Evolutionary conservation across 1,140 invertebrate genomes (phyloP), one percentile per base, ranked within the genome.

Genomic region (Helicoverpa zea): DNA sequence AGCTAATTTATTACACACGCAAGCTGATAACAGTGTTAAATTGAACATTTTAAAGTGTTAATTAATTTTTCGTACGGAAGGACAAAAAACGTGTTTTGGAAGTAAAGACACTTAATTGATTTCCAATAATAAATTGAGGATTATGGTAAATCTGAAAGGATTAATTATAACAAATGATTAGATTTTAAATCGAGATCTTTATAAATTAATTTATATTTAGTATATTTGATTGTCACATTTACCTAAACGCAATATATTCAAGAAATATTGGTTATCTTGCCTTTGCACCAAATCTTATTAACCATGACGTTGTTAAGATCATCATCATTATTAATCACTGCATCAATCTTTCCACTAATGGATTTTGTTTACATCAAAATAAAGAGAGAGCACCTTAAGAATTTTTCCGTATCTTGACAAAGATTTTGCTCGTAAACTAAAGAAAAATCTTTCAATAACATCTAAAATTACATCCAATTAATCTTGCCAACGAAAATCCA

Each of bases 1-100:
- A 12, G 66, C 18, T 70, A 29, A 70, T 70, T 70, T 70, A 70
- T 70, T 70, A 29, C 49, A 49, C 66, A 35, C n/a, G 16, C 23
- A 52, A 51, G 0, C 11, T 54, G 66, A 70, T 70, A 70, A 70
- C 10, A 23, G 12, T 70, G 47, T n/a, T 11, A 18, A 70, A 29
- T 70, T 52, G 35, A 70, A 70, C 30, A n/a, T 14, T 18, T 72
- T 72, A 14, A 52, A 52, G 7, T 30, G 12, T 70, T 29, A 70
- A 49, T 76, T 51, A 63, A 63, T 29, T 29, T 23, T 49, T 49
- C 47, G 43, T 14, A 74, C 16, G 43, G 51, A 56, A 56, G 51
- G 51, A 59, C n/a, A 23, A 47, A 35, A 14, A 18, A 13, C 29
- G 54, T 47, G 29, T 52, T 64, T 68, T 14, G 35, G 61, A 43